Evolutionary conservation across 2,113 vertebrate genomes (phyloP).

Genomic region (Apodemus speciosus): DNA sequence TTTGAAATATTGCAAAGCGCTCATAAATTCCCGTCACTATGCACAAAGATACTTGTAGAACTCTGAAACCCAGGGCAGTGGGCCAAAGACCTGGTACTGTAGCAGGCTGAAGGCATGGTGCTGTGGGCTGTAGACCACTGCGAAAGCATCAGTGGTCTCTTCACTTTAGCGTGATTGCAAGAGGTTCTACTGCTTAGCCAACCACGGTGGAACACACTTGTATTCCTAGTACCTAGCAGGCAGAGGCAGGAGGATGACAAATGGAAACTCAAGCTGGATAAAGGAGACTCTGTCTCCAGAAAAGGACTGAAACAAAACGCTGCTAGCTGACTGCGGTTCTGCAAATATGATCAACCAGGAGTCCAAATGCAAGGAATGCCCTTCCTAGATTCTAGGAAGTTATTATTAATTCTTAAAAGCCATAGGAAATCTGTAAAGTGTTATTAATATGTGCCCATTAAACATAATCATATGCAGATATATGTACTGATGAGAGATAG

Average conservation of each 20-base stretch:
- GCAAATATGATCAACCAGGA: not conserved
- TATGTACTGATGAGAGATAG: not conserved
- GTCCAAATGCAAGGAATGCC: not conserved
- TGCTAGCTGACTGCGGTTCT: not conserved
- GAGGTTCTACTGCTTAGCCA: not conserved
- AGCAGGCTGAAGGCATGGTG: not conserved
- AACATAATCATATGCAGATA: not conserved
- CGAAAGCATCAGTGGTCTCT: not conserved
- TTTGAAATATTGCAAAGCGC: constrained; percentile 30
- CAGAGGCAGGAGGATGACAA: not conserved
- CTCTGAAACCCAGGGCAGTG: not conserved
- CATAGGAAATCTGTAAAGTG: not conserved
- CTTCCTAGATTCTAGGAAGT: not conserved
- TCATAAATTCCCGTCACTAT: not conserved
- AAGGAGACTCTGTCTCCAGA: not conserved
- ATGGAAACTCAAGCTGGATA: not conserved
- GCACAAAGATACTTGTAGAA: not conserved
- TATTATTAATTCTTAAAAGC: not conserved
- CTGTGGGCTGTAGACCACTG: not conserved
- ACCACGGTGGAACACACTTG: not conserved
- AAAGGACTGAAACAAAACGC: not conserved
- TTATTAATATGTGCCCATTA: not conserved
- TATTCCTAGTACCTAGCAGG: not conserved
- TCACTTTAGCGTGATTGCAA: not conserved
- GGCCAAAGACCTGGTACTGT: not conserved